These are phyloP conservation scores for Drosophila recens DNA, from an alignment of 2,888 invertebrate genomes.

Conservation along the genomic window DNA sequence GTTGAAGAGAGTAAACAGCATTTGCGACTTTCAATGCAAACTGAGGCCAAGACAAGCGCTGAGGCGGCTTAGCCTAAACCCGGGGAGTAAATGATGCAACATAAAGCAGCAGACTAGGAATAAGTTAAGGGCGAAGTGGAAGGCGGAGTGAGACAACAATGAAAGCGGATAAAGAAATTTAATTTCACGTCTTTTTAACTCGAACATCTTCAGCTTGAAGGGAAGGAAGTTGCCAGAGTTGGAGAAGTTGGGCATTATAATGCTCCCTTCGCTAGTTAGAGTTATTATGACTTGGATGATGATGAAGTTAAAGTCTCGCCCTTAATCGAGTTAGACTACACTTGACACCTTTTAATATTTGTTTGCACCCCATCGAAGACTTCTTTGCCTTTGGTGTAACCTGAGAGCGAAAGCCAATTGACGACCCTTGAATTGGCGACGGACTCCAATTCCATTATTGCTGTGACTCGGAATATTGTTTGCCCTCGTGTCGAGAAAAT, in stretches of 20 bases:
- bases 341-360: slow-evolving; percentile 74
- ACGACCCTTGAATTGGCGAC: slow-evolving; percentile 53
- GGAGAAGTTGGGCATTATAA: slow-evolving; percentile 21
- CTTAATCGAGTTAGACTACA: slow-evolving; percentile 57
- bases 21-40: slow-evolving; percentile 60
- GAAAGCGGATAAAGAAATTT: slow-evolving; percentile 81
- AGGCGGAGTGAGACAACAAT: slow-evolving; percentile 42
- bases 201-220: slow-evolving; percentile 55
- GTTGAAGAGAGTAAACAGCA: slow-evolving; percentile 63
- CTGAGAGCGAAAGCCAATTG: slow-evolving; percentile 41
- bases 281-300: slow-evolving; percentile 27
- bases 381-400: no score
- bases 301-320: slow-evolving; percentile 25
- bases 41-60: slow-evolving; percentile 14
- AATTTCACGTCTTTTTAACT: slow-evolving; percentile 82
- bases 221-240: slow-evolving; percentile 4
- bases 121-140: background rate
- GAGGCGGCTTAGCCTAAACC: slow-evolving; percentile 71
- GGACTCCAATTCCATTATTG: slow-evolving; percentile 75
- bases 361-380: background rate
- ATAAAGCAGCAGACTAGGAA: slow-evolving; percentile 30
- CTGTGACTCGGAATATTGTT: slow-evolving; percentile 71
- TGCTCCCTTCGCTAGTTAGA: slow-evolving; percentile 42
- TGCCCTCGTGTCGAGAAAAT: slow-evolving; percentile 60
- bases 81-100: slow-evolving; percentile 79